Conservation (phyloP, 2,113 vertebrate genomes). For the Epinephelus lanceolatus region DNA sequence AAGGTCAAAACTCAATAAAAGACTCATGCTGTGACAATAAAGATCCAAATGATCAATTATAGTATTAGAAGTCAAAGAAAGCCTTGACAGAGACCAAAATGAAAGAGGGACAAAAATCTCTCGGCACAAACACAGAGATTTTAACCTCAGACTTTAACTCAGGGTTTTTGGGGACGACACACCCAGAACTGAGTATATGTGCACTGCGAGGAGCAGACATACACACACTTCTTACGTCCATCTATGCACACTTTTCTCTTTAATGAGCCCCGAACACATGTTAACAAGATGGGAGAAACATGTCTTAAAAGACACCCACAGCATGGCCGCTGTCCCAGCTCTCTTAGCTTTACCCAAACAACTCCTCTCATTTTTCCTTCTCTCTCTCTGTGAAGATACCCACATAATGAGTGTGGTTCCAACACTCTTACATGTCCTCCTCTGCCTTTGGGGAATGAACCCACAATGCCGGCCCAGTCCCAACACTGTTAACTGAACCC, state of each 20-base stretch:
- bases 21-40: conserved; percentile 13
- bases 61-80: background rate
- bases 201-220: background rate
- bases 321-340: conserved; percentile 43
- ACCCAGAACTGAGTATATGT: conserved; percentile 26
- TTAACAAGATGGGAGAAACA: conserved; percentile 61
- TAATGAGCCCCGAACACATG: conserved; percentile 66
- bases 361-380: conserved; percentile 9
- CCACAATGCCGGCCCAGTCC: conserved; percentile 1
- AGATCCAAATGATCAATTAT: conserved; percentile 8
- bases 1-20: conserved; percentile 7
- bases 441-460: background rate
- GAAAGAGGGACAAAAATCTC: conserved; percentile 36
- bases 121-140: conserved; percentile 14
- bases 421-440: conserved; percentile 29
- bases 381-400: conserved; percentile 46
- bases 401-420: conserved; percentile 56
- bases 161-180: conserved; percentile 1
- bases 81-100: conserved; percentile 20
- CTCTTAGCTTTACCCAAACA: conserved; percentile 45
- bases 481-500: conserved; percentile 29
- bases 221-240: conserved; percentile 12
- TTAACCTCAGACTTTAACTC: conserved; percentile 29
- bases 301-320: conserved; percentile 48
- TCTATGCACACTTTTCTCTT: conserved; percentile 32